phyloP scores from a whole-genome alignment of 2,113 vertebrate genomes.

The Rhizomys pruinosus region DNA sequence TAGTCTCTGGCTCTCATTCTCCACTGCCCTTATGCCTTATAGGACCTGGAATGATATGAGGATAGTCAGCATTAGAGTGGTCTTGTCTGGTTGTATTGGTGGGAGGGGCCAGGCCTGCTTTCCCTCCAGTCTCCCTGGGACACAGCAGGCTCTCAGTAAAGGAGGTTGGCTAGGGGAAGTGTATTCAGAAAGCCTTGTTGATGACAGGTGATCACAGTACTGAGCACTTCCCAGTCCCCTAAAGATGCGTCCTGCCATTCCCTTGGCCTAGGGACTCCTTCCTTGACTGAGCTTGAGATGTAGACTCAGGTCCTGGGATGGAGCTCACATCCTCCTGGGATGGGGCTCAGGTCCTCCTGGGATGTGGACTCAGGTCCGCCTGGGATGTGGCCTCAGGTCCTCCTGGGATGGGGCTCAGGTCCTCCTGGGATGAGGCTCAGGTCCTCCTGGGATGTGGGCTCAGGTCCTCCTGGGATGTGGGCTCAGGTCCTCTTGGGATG shows the following conservation, averaged over 20 bases:
- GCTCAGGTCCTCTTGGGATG: no score
- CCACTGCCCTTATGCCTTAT: no score
- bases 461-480: no score
- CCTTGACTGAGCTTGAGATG: no score
- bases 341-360: no score
- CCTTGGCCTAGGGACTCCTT: not conserved
- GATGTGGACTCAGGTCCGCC: no score
- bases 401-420: no score
- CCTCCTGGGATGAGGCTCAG: no score
- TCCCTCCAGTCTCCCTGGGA: not conserved
- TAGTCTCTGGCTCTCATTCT: not conserved
- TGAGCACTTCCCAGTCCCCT: not conserved
- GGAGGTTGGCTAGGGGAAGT: not conserved
- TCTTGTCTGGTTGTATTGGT: not conserved
- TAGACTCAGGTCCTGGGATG: not conserved
- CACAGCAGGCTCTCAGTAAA: not conserved
- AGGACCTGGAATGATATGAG: not conserved
- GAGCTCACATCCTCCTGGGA: no score
- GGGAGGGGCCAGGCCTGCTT: not conserved
- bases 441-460: no score
- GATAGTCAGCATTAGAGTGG: rapidly evolving
- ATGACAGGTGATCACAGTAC: not conserved
- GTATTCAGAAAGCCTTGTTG: not conserved
- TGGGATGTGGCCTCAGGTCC: no score
- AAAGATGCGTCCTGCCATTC: no score